Base-by-base conservation (phyloP, 2,888 invertebrate genomes). In the Caenorhabditis doughertyi region DNA sequence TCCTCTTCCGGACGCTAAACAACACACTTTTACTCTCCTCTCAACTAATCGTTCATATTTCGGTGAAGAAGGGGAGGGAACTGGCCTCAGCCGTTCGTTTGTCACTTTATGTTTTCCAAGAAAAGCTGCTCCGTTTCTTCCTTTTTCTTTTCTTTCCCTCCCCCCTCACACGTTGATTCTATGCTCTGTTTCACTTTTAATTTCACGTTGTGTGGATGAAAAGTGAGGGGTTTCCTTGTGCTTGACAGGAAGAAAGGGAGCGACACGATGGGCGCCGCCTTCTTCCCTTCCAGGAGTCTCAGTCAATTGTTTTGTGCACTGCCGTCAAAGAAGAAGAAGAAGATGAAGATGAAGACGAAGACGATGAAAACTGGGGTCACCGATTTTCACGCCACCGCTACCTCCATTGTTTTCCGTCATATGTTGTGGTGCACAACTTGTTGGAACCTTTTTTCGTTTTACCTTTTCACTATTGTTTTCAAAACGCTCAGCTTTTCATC, bases 341-440 rank as follows among this genome's bases (percentile, higher is more conserved):
- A 27, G 56, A 32, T 32, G 47, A 13, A 29, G 58, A 44, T 8
- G 47, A 18, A 44, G 72, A 51, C 18, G 70, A 49, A 64, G 64
- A 64, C 44, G 29, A 35, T 29, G 39, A 64, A 49, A 49, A 64
- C 62, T 23, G 47, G 67, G 62, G 60, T 68, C 68, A 60, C 77
- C 77, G 77, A 77, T 77, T 77, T 77, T 77, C 77, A 77, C 77
- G 77, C 77, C 77, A 77, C 77, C 77, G 77, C 77, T 77, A 77
- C 77, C 77, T 77, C 77, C 21, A 68, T 77, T 77, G 77, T 77
- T 77, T 77, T 62, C 67, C 67, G 53, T 44, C 35, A 29, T 18
- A 23, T 27, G 55, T 60, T 29, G 35, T 18, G 49, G 49, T 25
- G 44, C 47, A 42, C 77, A 68, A 77, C 68, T 77, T 70, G 68